Base-by-base conservation (phyloP, 2,113 vertebrate species). In the Pitta sordida region DNA sequence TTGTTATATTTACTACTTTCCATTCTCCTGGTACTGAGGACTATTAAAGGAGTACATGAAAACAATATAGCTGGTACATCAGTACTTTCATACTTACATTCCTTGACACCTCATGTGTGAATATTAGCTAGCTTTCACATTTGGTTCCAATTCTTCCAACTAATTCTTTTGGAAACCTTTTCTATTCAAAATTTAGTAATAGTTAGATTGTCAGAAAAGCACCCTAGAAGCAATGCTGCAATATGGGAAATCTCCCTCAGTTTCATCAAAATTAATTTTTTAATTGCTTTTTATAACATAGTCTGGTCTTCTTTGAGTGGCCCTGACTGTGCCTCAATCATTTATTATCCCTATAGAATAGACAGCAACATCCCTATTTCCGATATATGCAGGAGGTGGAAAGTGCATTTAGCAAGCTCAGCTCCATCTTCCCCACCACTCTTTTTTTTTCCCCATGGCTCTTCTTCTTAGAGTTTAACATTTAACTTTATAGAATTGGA, bases 401-500 rank as follows among this genome's bases (percentile, higher is more conserved):
- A 92, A 83, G n/a, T 39, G 16, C 55, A 65, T 65, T 88, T 77
- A 83, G 51, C 41, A 73, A 70, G 41, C 34, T 78, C 46, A 78
- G 70, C 29, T 63, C 39, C 30, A 10, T 15, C 9, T 3, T 2
- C 0, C 2, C 4, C 1, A 7, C 3, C 3, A 7, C 4, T 1
- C 1, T 73, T n/a, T 56, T 41, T 23, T 30, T 46, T 14, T 3
- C 3, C 19, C 10, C 13, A 52, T 36, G 26, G 41, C 8, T 65
- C 11, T 32, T 59, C 13, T 70, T 63, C 14, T 36, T 37, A 69
- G 5, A 4, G 7, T 48, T 82, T 67, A 75, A 20, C 23, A 46
- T 78, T 78, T 43, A 70, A 74, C 13, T 48, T 60, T 29, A 18
- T 15, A 90, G 59, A 93, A 76, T 86, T 34, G 13, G 11, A 11